A percentile compares a stretch with the other conserved stretches of the same genome.
These are phyloP conservation scores for Myiozetetes cayanensis DNA, from an alignment of 2,113 vertebrate species.

Conservation along the genomic window DNA sequence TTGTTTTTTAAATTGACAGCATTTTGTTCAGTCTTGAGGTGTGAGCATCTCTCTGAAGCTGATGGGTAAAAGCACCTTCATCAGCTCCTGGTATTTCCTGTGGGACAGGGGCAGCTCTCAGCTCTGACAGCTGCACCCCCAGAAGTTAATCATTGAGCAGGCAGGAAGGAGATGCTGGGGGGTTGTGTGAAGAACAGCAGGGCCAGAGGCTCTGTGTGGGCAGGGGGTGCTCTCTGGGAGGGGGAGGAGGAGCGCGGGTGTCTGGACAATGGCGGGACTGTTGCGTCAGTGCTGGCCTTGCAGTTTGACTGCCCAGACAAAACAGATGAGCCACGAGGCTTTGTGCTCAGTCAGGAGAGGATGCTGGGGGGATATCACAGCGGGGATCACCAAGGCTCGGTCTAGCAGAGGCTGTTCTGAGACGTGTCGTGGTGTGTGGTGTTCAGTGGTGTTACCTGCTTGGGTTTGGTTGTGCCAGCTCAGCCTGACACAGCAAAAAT, in stretches of 20 bases:
- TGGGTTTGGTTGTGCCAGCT: not conserved
- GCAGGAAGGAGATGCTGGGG: not conserved
- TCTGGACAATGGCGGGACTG: not conserved
- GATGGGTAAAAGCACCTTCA: not conserved
- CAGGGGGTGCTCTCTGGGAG: not conserved
- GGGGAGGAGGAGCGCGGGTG: not conserved
- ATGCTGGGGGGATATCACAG: not conserved
- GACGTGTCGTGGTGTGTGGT: not conserved
- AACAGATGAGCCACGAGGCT: slow-evolving; percentile 51
- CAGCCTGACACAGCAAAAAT: not conserved
- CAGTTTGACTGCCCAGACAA: slow-evolving; percentile 47
- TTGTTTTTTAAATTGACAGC: not conserved
- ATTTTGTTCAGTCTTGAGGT: not conserved
- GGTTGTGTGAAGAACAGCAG: not conserved
- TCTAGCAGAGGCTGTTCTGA: not conserved
- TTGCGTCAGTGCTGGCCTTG: slow-evolving; percentile 44
- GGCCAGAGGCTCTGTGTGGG: not conserved
- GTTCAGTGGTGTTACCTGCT: not conserved
- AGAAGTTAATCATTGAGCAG: not conserved
- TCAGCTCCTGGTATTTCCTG: not conserved
- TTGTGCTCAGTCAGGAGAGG: not conserved
- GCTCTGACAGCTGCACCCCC: not conserved
- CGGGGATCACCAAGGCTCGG: not conserved
- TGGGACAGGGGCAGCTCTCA: not conserved
- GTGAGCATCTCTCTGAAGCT: not conserved